Conservation (phyloP, 1,140 invertebrate genomes). For the Scaptomyza pallida region DNA sequence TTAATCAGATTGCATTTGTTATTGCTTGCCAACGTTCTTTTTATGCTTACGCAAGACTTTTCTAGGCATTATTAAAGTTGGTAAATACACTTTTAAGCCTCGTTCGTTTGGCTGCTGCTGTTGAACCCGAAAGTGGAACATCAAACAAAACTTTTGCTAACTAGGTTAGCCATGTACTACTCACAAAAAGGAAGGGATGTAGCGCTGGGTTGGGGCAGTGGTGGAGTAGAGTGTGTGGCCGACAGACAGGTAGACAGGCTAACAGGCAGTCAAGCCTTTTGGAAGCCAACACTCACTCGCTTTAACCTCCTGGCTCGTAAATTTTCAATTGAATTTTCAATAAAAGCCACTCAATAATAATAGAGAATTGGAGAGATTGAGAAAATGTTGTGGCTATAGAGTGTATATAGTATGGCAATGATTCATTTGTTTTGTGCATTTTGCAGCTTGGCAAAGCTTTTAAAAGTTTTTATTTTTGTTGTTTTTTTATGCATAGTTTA, state of each 20-base stretch:
- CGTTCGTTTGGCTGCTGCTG: constrained; percentile 21
- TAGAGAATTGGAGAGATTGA: neutral
- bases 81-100: constrained; percentile 38
- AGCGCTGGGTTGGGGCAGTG: constrained; percentile 6
- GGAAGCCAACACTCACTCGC: constrained; percentile 33
- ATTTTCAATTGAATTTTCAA: constrained; percentile 70
- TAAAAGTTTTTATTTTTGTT: constrained; percentile 59
- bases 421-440: constrained; percentile 35
- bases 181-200: constrained; percentile 6
- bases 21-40: neutral
- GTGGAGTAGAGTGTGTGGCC: too few species aligned
- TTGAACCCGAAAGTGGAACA: constrained; percentile 52
- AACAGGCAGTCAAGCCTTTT: constrained; percentile 17
- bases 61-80: constrained; percentile 16
- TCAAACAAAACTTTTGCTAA: constrained; percentile 70
- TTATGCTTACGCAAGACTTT: neutral
- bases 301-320: neutral
- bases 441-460: constrained; percentile 8
- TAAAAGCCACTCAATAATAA: constrained; percentile 50
- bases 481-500: constrained; percentile 16
- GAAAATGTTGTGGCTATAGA: too few species aligned
- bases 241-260: constrained; percentile 11
- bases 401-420: constrained; percentile 1
- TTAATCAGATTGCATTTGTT: constrained; percentile 1
- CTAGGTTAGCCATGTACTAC: constrained; percentile 58